Conservation (phyloP, 2,797 vertebrate species). For the Caiman crocodilus region DNA sequence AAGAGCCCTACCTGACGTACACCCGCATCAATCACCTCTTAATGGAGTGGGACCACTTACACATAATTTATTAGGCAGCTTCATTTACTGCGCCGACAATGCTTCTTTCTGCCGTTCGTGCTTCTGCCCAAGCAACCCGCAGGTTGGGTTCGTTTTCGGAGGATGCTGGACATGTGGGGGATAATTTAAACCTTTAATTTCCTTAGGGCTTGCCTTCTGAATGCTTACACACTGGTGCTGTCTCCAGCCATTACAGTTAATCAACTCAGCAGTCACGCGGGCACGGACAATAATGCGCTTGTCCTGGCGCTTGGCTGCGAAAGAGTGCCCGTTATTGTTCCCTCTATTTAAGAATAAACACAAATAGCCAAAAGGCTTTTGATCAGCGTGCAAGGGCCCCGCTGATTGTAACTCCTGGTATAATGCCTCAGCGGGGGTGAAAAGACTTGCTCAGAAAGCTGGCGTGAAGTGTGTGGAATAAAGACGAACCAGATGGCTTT, state of each 20-base stretch:
- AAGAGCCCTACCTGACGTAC: neutral
- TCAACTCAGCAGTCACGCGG: neutral
- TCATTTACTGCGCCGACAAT: neutral
- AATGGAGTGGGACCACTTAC: neutral
- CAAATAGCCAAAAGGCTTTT: neutral
- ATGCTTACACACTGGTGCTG: neutral
- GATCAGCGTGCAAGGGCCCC: neutral
- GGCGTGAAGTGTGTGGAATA: neutral
- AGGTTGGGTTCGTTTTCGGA: constrained; percentile 31
- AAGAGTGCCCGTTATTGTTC: neutral
- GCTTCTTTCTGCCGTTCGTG: constrained; percentile 17
- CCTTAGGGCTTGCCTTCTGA: constrained; percentile 22
- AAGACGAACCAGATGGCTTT: neutral
- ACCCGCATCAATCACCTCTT: neutral
- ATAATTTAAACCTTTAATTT: constrained; percentile 43
- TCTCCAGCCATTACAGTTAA: neutral
- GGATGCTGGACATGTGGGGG: neutral
- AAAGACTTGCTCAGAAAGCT: neutral
- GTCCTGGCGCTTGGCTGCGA: constrained; percentile 12
- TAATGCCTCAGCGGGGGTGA: neutral
- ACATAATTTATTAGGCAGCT: neutral
- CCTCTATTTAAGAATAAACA: constrained; percentile 4
- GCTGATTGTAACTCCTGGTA: neutral
- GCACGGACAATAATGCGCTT: neutral
- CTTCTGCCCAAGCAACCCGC: constrained; percentile 47